Evolutionary conservation across 1,140 invertebrate genomes (phyloP), one percentile per base, ranked within the genome.

Genomic region (Solenopsis invicta): DNA sequence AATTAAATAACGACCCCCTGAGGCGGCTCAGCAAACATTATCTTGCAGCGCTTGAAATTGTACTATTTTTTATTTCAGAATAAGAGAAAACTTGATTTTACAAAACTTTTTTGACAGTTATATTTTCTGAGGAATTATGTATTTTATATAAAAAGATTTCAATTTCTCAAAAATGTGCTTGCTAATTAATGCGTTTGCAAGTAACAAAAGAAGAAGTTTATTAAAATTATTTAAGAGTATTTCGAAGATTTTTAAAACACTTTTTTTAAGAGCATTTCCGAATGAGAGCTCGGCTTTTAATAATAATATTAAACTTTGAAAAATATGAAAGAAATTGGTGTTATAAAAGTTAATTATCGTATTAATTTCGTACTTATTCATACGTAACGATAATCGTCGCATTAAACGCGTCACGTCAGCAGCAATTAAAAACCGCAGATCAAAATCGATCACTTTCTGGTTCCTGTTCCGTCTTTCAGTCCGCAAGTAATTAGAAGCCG

Each of bases 1-100:
- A 89, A 89, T 88, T 89, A 89, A 88, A 89, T 81, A 85, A 86
- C 41, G 71, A 45, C 18, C 34, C 24, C 66, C 66, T 48, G n/a
- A 45, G 66, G 37, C 37, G n/a, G 12, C 9, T 66, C 18, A 41
- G 18, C 64, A 41, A 69, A 69, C 45, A 21, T 69, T 48, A 10
- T 21, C 37, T 69, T 69, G 66, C 45, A 48, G 18, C 21, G 10
- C 6, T 48, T 71, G 2, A 48, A 37, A 71, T 37, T 16, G 37
- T 37, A 45, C 41, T 13, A 45, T 45, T 48, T 45, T 69, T 71
- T 16, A 48, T 71, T 71, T 24, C 10, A 71, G 1, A 45, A 71
- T 71, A 48, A 48, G 13, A 71, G 8, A 71, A 67, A 12, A 66
- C 13, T 66, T 66, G 1, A 61, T 12, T 66, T 34, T 37, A 66